A percentile compares a stretch with the other conserved stretches of the same genome.
These are phyloP conservation scores for Carcina quercana DNA, from an alignment of 2,888 invertebrate genomes.

Conservation along the genomic window DNA sequence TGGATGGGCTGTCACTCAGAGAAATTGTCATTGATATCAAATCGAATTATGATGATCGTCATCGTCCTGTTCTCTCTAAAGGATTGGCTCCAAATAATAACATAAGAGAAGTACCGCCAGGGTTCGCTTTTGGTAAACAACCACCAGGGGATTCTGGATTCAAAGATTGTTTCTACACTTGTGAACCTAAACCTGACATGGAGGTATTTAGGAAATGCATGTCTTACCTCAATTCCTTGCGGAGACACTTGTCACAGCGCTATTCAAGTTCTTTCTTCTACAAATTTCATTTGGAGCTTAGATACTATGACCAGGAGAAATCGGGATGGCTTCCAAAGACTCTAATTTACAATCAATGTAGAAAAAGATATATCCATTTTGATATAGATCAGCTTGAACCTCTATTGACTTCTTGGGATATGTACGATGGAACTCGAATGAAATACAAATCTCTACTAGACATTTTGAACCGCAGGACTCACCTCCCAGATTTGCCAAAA, in stretches of 20 bases:
- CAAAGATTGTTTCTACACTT: slow-evolving; percentile 33
- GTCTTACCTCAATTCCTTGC: slow-evolving; percentile 35
- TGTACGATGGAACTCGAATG: slow-evolving; percentile 41
- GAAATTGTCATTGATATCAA: slow-evolving; percentile 30
- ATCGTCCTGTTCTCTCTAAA: slow-evolving; percentile 31
- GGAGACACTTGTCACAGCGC: slow-evolving; percentile 27
- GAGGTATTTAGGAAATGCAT: slow-evolving; percentile 45
- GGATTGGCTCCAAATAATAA: slow-evolving; percentile 48
- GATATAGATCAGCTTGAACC: slow-evolving; percentile 42
- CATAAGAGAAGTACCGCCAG: slow-evolving; percentile 43
- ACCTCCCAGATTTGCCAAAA: slow-evolving; percentile 34
- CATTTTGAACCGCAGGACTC: slow-evolving; percentile 39
- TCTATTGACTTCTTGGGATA: slow-evolving; percentile 39
- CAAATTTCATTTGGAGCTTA: slow-evolving; percentile 24
- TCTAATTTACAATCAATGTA: slow-evolving; percentile 42
- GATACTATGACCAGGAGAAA: slow-evolving; percentile 31
- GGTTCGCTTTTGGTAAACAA: slow-evolving; percentile 48
- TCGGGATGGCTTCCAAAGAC: slow-evolving; percentile 50
- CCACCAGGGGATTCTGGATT: slow-evolving; percentile 34
- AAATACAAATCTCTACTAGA: slow-evolving; percentile 49
- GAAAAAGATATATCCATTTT: slow-evolving; percentile 35
- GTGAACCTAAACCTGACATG: slow-evolving; percentile 30
- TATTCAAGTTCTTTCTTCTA: slow-evolving; percentile 22
- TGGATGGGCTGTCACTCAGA: slow-evolving; percentile 31
- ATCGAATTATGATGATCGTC: slow-evolving; percentile 33